phyloP scores from a whole-genome alignment of 2,797 vertebrate genomes.

The Mycteria americana region DNA sequence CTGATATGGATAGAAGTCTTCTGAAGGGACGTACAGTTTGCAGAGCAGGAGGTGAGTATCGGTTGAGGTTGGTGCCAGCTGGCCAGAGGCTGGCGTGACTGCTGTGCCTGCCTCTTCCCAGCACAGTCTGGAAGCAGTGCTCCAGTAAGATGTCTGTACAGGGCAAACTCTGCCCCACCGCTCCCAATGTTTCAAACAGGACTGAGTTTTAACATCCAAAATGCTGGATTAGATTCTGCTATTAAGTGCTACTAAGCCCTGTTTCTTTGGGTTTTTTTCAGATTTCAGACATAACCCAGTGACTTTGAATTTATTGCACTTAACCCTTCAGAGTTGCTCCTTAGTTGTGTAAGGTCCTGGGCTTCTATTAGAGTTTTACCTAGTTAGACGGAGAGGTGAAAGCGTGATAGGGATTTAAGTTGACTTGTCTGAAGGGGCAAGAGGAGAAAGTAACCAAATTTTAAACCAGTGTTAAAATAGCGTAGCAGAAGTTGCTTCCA shows the following conservation, averaged over 20 bases:
- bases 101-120: not conserved
- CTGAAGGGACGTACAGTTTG: accelerated
- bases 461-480: not conserved
- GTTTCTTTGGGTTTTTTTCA: not conserved
- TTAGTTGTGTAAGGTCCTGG: not conserved
- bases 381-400: not conserved
- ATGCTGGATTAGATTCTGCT: not conserved
- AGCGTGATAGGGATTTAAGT: not conserved
- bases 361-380: not conserved
- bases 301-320: not conserved
- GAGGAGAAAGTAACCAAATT: not conserved
- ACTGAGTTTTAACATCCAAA: not conserved
- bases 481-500: not conserved
- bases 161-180: not conserved
- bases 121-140: not conserved
- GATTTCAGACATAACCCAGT: not conserved
- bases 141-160: not conserved
- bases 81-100: not conserved
- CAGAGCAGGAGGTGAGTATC: not conserved
- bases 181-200: not conserved
- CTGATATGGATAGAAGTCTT: accelerated
- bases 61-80: not conserved
- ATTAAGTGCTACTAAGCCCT: not conserved
- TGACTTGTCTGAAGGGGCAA: not conserved
- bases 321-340: not conserved